phyloP scores from a whole-genome alignment of 1,140 invertebrate species.

The Aphidius ervi region DNA sequence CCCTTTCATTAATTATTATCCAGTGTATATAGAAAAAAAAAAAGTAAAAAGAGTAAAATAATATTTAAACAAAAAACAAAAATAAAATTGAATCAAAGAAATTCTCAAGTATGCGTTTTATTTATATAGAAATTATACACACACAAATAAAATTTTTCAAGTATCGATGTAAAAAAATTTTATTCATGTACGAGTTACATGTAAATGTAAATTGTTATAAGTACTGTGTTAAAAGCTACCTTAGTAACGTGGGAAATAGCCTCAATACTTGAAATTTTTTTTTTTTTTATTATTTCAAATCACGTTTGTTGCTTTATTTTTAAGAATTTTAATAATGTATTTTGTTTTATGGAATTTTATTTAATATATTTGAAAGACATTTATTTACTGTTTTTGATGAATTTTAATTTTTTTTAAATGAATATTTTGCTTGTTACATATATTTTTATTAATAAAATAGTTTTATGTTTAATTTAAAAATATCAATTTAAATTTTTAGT shows the following conservation, averaged over 20 bases:
- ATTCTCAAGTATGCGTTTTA: too few relatives aligned
- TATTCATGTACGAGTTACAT: neutral
- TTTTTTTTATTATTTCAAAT: neutral
- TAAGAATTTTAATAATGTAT: neutral
- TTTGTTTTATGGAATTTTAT: neutral
- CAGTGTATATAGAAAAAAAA: too few relatives aligned
- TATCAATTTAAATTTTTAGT: too few relatives aligned
- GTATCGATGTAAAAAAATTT: neutral
- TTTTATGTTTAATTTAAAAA: too few relatives aligned
- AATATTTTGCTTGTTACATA: neutral
- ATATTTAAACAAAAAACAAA: too few relatives aligned
- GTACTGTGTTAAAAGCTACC: neutral
- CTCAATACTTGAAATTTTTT: neutral
- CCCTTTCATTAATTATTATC: constrained; percentile 23
- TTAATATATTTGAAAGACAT: too few relatives aligned
- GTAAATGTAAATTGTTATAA: neutral
- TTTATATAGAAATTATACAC: too few relatives aligned
- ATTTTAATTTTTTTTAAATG: neutral
- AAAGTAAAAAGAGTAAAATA: too few relatives aligned
- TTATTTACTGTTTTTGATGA: too few relatives aligned
- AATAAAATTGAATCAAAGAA: too few relatives aligned
- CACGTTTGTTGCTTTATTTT: neutral
- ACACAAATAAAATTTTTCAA: neutral
- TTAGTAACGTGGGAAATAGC: constrained; percentile 10
- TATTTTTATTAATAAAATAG: too few relatives aligned